A percentile compares a stretch with the other conserved stretches of the same genome.
phyloP scores from a whole-genome alignment of 30 jellyfish, hydroid and myxozoan species.

The Turritopsis dohrnii region DNA sequence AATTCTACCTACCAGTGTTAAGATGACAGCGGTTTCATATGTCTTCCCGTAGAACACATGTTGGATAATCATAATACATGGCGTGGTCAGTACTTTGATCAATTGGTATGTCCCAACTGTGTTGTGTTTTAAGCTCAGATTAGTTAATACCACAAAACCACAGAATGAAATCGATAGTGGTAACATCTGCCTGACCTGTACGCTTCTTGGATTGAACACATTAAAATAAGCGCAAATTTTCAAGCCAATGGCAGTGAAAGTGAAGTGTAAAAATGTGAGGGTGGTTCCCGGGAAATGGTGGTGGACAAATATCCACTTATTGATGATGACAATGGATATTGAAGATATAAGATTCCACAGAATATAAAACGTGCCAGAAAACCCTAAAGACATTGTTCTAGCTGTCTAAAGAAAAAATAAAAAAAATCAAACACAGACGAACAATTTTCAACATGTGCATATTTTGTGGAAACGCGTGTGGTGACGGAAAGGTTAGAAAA shows the following conservation, averaged over 20 bases:
- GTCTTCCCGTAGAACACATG: slow-evolving; percentile 49
- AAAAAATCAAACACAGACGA: background rate
- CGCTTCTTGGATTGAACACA: slow-evolving; percentile 57
- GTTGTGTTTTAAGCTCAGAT: slow-evolving; percentile 78
- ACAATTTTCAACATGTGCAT: background rate
- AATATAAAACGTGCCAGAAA: slow-evolving; percentile 27
- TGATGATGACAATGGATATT: slow-evolving; percentile 71
- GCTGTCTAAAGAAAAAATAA: background rate
- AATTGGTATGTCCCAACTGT: slow-evolving; percentile 97
- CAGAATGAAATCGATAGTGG: slow-evolving; percentile 90
- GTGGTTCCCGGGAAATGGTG: slow-evolving; percentile 84
- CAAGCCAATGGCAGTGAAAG: slow-evolving; percentile 75
- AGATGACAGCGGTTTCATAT: slow-evolving; percentile 41
- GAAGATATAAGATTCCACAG: slow-evolving; percentile 69
- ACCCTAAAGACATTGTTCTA: background rate
- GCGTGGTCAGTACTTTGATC: slow-evolving; percentile 87
- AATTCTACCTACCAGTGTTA: slow-evolving; percentile 76
- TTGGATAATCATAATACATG: slow-evolving; percentile 83
- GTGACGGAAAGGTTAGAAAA: background rate
- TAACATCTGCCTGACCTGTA: slow-evolving; percentile 63
- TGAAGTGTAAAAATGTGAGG: slow-evolving; percentile 82
- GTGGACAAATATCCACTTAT: slow-evolving; percentile 91
- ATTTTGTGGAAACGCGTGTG: background rate
- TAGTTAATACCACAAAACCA: slow-evolving; percentile 96
- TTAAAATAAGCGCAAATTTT: slow-evolving; percentile 62